Evolutionary conservation across 2,888 invertebrate genomes (phyloP).

Genomic region (Amphiduros pacificus): DNA sequence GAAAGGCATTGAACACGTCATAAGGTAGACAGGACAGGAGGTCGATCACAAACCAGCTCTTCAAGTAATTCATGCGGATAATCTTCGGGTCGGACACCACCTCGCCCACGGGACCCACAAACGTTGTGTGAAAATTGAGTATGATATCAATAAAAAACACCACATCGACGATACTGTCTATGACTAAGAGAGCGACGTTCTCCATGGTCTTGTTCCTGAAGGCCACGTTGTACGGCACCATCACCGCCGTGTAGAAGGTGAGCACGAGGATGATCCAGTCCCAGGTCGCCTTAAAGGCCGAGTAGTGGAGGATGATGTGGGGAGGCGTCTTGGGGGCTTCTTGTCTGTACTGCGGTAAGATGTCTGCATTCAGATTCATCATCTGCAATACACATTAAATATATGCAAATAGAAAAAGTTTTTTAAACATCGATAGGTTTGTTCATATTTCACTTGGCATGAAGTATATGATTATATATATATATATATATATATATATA

Average conservation of each 20-base stretch:
- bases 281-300: slow-evolving; percentile 97
- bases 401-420: background rate
- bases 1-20: slow-evolving; percentile 99
- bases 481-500: too few relatives aligned
- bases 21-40: slow-evolving; percentile 98
- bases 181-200: slow-evolving; percentile 59
- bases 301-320: slow-evolving; percentile 98
- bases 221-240: slow-evolving; percentile 99
- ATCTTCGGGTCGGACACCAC: slow-evolving; percentile 96
- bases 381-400: slow-evolving; percentile 14
- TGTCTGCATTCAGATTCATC: slow-evolving; percentile 65
- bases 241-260: slow-evolving; percentile 98
- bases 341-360: slow-evolving; percentile 73
- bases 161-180: slow-evolving; percentile 92
- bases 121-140: slow-evolving; percentile 99
- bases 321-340: slow-evolving; percentile 99
- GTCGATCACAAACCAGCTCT: slow-evolving; percentile 99
- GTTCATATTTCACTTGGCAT: too few relatives aligned
- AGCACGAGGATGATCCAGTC: slow-evolving; percentile 99
- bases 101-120: slow-evolving; percentile 81
- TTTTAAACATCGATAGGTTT: too few relatives aligned
- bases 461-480: too few relatives aligned
- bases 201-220: slow-evolving; percentile 94
- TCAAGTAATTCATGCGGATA: slow-evolving; percentile 81
- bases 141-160: slow-evolving; percentile 99